These are phyloP conservation scores for Trissoscelio sp. DNA, from an alignment of 2,888 invertebrate species.

Conservation along the genomic window DNA sequence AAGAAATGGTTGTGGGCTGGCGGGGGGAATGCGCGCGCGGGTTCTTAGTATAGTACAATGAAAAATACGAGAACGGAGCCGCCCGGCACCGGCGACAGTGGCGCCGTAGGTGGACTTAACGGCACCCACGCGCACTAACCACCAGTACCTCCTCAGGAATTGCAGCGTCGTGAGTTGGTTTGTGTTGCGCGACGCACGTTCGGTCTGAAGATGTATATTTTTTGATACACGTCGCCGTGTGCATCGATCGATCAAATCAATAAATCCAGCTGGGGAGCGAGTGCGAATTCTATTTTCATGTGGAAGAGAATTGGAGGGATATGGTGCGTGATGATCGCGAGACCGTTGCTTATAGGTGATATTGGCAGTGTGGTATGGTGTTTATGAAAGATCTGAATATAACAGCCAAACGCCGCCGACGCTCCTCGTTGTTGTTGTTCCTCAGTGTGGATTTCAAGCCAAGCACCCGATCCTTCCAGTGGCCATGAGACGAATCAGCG, in stretches of 20 bases:
- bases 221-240: slow-evolving; percentile 5
- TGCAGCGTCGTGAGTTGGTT: slow-evolving; percentile 59
- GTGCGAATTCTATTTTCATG: slow-evolving; percentile 9
- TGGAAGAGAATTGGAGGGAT: slow-evolving; percentile 4
- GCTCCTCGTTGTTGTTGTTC: slow-evolving; percentile 37
- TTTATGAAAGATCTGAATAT: slow-evolving; percentile 42
- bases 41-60: slow-evolving; percentile 46
- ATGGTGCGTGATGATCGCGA: slow-evolving; percentile 54
- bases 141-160: slow-evolving; percentile 59
- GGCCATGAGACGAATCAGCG: slow-evolving; percentile 69
- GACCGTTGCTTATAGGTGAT: slow-evolving; percentile 61
- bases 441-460: slow-evolving; percentile 56
- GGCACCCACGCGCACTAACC: slow-evolving; percentile 48
- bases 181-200: slow-evolving; percentile 16
- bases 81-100: slow-evolving; percentile 59
- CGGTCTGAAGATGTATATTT: slow-evolving; percentile 13
- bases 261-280: neutral
- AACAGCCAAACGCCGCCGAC: slow-evolving; percentile 49
- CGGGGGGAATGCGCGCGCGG: slow-evolving; percentile 48
- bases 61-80: slow-evolving; percentile 59
- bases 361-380: slow-evolving; percentile 67
- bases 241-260: neutral
- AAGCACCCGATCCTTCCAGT: slow-evolving; percentile 32
- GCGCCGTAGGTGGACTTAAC: slow-evolving; percentile 49
- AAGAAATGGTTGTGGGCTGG: slow-evolving; percentile 21